Evolutionary conservation across 2,797 vertebrate genomes (phyloP).

Genomic region (Jordanella pulchra): DNA sequence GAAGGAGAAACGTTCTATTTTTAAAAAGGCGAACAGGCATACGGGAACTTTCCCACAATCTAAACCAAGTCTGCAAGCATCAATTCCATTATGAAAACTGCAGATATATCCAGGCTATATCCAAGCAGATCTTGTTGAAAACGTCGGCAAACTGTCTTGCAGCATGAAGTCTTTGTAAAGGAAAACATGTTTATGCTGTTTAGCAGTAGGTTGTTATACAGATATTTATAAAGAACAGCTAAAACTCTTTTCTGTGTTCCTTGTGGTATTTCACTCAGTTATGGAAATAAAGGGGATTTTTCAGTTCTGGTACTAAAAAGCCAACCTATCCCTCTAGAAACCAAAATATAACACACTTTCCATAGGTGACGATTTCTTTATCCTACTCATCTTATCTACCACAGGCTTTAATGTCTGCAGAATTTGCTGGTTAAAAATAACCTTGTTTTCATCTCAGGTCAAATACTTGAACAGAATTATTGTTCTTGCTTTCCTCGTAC

Average conservation of each 20-base stretch:
- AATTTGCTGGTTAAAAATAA: not conserved
- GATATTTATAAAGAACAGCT: not conserved
- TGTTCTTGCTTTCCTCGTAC: not conserved
- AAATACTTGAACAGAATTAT: slow-evolving; percentile 7
- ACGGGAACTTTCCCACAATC: slow-evolving; percentile 36
- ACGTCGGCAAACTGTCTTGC: not conserved
- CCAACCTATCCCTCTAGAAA: slow-evolving; percentile 8
- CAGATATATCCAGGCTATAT: slow-evolving; percentile 14
- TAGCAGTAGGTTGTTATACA: slow-evolving; percentile 14
- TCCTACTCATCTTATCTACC: not conserved
- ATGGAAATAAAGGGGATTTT: slow-evolving; percentile 16
- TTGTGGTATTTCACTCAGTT: slow-evolving; percentile 22
- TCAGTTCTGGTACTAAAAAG: slow-evolving; percentile 17
- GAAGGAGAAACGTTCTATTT: slow-evolving; percentile 21
- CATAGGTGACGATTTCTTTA: not conserved
- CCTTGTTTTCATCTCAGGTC: not conserved
- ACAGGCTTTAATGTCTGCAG: not conserved
- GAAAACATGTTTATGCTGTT: not conserved
- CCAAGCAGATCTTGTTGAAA: slow-evolving; percentile 23
- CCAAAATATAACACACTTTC: not conserved
- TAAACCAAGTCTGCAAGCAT: slow-evolving; percentile 37
- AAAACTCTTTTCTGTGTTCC: not conserved
- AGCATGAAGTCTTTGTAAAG: not conserved
- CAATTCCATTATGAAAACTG: slow-evolving; percentile 5
- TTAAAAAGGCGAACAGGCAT: not conserved